Evolutionary conservation across 1,140 invertebrate genomes (phyloP).

Genomic region (Drosophila biarmipes): DNA sequence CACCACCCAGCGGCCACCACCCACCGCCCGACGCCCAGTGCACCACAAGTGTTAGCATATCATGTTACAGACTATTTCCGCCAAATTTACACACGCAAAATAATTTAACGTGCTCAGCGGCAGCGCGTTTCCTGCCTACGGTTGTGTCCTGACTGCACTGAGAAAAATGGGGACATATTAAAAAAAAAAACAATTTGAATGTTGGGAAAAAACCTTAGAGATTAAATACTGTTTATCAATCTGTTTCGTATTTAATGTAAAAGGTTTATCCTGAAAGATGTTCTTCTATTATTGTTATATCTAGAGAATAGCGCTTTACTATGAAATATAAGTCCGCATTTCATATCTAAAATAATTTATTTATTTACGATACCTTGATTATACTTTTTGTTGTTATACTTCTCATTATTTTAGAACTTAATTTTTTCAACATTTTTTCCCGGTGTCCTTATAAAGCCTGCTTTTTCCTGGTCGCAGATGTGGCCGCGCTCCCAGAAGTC

Average conservation of each 20-base stretch:
- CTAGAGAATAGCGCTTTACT: too few relatives aligned
- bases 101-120: slow-evolving; percentile 68
- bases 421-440: background rate
- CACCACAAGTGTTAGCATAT: slow-evolving; percentile 78
- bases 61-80: slow-evolving; percentile 83
- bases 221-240: too few relatives aligned
- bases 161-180: background rate
- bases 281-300: too few relatives aligned
- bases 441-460: slow-evolving; percentile 6
- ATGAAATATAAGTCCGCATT: too few relatives aligned
- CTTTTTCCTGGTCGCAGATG: slow-evolving; percentile 41
- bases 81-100: slow-evolving; percentile 83
- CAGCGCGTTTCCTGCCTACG: slow-evolving; percentile 31
- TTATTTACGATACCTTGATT: too few relatives aligned
- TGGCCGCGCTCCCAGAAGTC: slow-evolving; percentile 42
- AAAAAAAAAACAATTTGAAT: background rate
- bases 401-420: background rate
- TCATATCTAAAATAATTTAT: too few relatives aligned
- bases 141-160: background rate
- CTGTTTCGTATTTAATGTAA: too few relatives aligned
- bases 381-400: too few relatives aligned
- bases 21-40: slow-evolving; percentile 7
- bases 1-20: slow-evolving; percentile 2
- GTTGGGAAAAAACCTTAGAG: too few relatives aligned
- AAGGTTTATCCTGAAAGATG: too few relatives aligned